Evolutionary conservation across 1,140 invertebrate genomes (phyloP), one percentile per base, ranked within the genome.

Genomic region (Theocolax elegans): DNA sequence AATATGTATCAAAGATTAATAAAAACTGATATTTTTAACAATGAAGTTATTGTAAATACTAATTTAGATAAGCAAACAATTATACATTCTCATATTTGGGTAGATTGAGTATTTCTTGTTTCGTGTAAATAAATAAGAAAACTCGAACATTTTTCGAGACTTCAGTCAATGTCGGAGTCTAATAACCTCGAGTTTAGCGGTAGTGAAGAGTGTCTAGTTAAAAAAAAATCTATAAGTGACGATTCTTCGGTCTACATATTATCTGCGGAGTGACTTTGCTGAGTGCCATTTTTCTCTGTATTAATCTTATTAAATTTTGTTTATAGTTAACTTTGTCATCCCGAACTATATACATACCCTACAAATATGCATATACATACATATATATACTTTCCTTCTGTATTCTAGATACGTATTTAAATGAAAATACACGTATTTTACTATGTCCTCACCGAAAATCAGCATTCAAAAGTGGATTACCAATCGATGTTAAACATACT

Each of bases 131-230:
- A n/a, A n/a, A n/a, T n/a, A n/a, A n/a, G n/a, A 13, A 35, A 35
- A 44, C n/a, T 10, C 10, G 12, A n/a, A n/a, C 8, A 53, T 54
- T 63, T 69, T 69, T 54, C 44, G 58, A 54, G 67, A 62, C 35
- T 69, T 69, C 59, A 56, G 59, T 53, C 29, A 62, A 23, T 12
- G 46, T 2, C 27, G 13, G 10, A 59, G 2, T 4, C 12, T 46
- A 29, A 27, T 17, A 60, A 23, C 7, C n/a, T 67, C 40, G n/a
- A 56, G 17, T 51, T 53, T 53, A 60, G 44, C 46, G 46, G 29
- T 60, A 60, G 54, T 40, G 46, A 62, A 60, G 46, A 58, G 53
- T 67, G 42, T 67, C 42, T 27, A 4, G 23, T 56, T 3, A 42
- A 56, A 42, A 40, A 35, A 42, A 53, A 51, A 35, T 17, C 15